A percentile compares a stretch with the other conserved stretches of the same genome.
Evolutionary conservation across 2,888 invertebrate species (phyloP).

Genomic region (Drosophila acutilabella): DNA sequence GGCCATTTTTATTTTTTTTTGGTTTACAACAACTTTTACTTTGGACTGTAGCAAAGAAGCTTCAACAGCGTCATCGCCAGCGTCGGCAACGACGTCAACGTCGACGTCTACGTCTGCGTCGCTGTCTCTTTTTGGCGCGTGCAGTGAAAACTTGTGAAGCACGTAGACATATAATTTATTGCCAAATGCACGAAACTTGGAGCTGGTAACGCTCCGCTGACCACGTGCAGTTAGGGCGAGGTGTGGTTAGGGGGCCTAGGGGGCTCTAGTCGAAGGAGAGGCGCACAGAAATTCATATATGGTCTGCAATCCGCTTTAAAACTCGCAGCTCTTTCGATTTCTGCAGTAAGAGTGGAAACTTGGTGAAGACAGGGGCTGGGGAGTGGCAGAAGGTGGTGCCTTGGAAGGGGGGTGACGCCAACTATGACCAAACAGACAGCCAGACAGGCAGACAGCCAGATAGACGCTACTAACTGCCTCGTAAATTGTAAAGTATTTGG

Average conservation of each 20-base stretch:
- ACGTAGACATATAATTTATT: conserved; percentile 80
- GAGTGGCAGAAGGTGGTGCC: neutral
- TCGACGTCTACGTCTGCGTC: conserved; percentile 2
- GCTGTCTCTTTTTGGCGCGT: conserved; percentile 31
- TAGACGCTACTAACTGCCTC: conserved; percentile 34
- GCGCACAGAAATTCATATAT: conserved; percentile 9
- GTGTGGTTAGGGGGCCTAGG: neutral
- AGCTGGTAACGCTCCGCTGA: conserved; percentile 70
- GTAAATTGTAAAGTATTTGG: conserved; percentile 53
- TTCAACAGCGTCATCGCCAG: neutral
- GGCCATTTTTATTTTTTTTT: conserved; percentile 1
- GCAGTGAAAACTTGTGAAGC: conserved; percentile 69
- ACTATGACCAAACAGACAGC: conserved; percentile 17
- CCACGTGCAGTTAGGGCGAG: conserved; percentile 49
- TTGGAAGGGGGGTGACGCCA: conserved; percentile 7
- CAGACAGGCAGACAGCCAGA: neutral
- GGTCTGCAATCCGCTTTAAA: conserved; percentile 17
- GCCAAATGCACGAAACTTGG: conserved; percentile 75
- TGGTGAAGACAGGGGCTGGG: neutral
- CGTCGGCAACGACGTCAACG: neutral
- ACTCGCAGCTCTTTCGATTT: conserved; percentile 22
- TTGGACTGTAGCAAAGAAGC: neutral
- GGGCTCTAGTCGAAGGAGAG: conserved; percentile 2
- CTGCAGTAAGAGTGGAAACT: neutral
- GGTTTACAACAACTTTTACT: conserved; percentile 43